phyloP scores from a whole-genome alignment of 2,113 vertebrate genomes.

The Ciconia stormi region DNA sequence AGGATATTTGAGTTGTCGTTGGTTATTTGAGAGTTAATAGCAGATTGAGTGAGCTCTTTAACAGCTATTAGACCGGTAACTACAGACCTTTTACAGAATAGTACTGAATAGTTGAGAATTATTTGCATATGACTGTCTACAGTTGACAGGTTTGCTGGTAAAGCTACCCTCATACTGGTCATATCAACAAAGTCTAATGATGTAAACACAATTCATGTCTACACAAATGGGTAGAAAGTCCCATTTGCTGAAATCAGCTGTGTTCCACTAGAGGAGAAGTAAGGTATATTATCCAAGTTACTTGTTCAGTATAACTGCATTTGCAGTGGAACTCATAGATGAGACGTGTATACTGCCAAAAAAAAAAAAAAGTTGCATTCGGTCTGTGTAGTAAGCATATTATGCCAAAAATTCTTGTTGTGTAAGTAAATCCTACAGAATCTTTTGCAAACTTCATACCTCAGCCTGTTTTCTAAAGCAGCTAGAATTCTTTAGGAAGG shows the following conservation, averaged over 20 bases:
- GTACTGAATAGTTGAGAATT: neutral
- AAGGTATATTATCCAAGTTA: neutral
- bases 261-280: neutral
- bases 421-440: neutral
- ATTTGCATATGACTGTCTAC: conserved; percentile 23
- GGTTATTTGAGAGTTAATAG: neutral
- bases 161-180: neutral
- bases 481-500: neutral
- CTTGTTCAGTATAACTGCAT: neutral
- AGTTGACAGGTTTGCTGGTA: neutral
- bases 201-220: neutral
- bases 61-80: neutral
- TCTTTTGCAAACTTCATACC: neutral
- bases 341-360: neutral
- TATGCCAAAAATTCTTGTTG: neutral
- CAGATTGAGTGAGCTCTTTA: neutral
- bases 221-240: neutral
- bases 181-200: neutral
- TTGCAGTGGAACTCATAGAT: neutral
- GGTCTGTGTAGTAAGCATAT: neutral
- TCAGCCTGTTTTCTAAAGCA: neutral
- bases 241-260: neutral
- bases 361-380: neutral
- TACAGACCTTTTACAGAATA: neutral
- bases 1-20: neutral